Conservation (phyloP, 2,888 invertebrate species). For the Drosophila emarginata region DNA sequence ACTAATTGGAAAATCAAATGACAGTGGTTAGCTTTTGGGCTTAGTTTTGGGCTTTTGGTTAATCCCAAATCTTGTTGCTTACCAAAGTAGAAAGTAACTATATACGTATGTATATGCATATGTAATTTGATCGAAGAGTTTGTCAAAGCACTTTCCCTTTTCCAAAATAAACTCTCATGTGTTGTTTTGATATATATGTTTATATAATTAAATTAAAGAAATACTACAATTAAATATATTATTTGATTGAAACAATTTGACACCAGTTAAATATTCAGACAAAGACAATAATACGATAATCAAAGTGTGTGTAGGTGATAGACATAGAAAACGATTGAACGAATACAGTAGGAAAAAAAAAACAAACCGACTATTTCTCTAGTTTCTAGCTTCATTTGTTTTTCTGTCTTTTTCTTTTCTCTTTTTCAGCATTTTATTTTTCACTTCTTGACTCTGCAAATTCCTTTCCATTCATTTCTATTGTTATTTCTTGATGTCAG, state of each 20-base stretch:
- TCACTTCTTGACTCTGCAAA: not conserved
- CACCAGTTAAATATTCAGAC: no score
- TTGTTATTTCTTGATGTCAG: not conserved
- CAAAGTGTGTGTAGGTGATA: no score
- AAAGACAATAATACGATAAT: no score
- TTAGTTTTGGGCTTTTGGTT: not conserved
- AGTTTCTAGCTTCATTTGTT: not conserved
- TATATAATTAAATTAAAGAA: no score
- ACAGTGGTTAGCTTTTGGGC: constrained; percentile 1
- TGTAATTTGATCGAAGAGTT: not conserved
- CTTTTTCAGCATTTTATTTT: not conserved
- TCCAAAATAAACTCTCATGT: no score
- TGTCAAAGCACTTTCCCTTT: not conserved
- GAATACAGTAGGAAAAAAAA: not conserved
- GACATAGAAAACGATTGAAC: no score
- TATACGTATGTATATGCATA: not conserved
- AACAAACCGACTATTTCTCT: no score
- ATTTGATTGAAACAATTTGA: no score
- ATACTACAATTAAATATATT: no score
- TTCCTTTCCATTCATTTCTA: not conserved
- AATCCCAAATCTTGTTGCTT: not conserved
- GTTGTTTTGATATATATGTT: no score
- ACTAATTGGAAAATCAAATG: constrained; percentile 12
- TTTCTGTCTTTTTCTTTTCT: not conserved
- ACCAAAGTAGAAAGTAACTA: not conserved